These are phyloP conservation scores for Cochlearius cochlearius DNA, from an alignment of 2,113 vertebrate species.

Conservation along the genomic window DNA sequence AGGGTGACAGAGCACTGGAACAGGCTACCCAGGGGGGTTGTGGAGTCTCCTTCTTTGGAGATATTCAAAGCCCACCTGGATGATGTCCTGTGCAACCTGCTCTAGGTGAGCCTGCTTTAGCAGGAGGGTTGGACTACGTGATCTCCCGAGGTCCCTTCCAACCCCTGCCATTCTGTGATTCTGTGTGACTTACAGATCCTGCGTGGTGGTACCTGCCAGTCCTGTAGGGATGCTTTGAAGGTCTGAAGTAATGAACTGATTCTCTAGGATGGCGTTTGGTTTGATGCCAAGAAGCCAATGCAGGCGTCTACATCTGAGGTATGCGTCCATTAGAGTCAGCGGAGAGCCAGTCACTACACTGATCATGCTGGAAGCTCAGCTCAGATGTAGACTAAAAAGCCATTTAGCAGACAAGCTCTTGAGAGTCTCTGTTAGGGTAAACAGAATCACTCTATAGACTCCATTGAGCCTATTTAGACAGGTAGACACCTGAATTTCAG, in stretches of 20 bases:
- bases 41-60: too few relatives aligned
- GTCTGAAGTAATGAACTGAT: neutral
- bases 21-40: too few relatives aligned
- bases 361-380: neutral
- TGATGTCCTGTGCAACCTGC: too few relatives aligned
- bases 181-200: accelerated
- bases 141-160: too few relatives aligned
- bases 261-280: neutral
- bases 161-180: too few relatives aligned
- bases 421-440: neutral
- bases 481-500: neutral
- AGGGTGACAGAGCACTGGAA: too few relatives aligned
- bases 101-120: too few relatives aligned
- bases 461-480: neutral
- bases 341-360: neutral
- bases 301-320: neutral
- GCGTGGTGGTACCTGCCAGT: neutral
- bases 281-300: neutral
- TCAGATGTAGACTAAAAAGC: neutral
- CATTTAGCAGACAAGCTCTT: neutral
- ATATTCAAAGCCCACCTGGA: too few relatives aligned
- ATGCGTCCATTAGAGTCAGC: neutral
- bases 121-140: too few relatives aligned
- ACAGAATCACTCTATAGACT: neutral
- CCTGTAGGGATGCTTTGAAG: neutral